Conservation (phyloP, 2,113 vertebrate species). For the Gambusia holbrooki region DNA sequence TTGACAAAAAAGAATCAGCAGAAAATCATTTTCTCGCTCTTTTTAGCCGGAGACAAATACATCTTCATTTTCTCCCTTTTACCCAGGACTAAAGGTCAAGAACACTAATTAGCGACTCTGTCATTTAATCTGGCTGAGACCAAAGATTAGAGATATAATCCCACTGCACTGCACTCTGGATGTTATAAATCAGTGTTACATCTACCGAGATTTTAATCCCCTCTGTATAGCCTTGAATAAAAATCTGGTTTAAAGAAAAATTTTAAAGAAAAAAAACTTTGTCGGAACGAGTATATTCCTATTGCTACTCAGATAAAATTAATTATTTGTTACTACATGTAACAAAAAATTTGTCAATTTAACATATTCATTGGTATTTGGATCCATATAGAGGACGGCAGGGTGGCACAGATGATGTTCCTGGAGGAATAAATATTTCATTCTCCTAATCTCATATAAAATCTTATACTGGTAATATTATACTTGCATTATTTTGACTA, state of each 20-base stretch:
- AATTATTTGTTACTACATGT: not conserved
- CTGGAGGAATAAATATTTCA: too few relatives aligned
- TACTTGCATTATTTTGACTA: too few relatives aligned
- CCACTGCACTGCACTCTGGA: conserved; percentile 21
- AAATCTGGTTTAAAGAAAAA: not conserved
- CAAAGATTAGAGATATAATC: conserved; percentile 66
- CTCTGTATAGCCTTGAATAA: too few relatives aligned
- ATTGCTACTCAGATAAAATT: not conserved
- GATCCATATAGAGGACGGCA: not conserved
- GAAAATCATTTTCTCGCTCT: not conserved
- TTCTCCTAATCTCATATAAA: too few relatives aligned
- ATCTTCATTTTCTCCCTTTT: conserved; percentile 8
- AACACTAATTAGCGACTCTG: conserved; percentile 58
- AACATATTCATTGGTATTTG: not conserved
- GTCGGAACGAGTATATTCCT: not conserved
- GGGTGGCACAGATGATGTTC: too few relatives aligned
- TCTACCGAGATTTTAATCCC: conserved; percentile 12
- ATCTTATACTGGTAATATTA: too few relatives aligned
- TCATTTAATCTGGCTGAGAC: conserved; percentile 53
- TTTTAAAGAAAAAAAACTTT: not conserved
- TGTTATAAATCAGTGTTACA: conserved; percentile 22
- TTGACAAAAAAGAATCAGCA: not conserved
- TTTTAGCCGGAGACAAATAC: conserved; percentile 35
- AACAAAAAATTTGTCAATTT: not conserved
- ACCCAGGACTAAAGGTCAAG: conserved; percentile 52